phyloP scores from a whole-genome alignment of 2,113 vertebrate genomes.

The Sminthopsis crassicaudata region DNA sequence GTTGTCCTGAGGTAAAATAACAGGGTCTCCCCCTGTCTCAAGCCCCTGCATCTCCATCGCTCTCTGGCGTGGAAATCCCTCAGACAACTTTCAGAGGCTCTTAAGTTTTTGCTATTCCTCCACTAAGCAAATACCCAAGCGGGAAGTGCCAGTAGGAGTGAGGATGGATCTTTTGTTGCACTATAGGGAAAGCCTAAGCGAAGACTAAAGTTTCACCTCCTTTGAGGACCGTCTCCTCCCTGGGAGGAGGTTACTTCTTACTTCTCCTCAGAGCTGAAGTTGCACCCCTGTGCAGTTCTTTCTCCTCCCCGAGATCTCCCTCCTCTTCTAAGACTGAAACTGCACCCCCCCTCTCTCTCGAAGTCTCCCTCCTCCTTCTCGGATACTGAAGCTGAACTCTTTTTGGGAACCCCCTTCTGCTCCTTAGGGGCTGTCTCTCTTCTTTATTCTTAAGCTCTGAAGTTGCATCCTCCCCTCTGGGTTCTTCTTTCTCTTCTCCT shows the following conservation, averaged over 20 bases:
- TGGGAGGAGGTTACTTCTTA: not conserved
- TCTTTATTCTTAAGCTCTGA: not conserved
- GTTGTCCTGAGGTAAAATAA: constrained; percentile 31
- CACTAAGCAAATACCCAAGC: not conserved
- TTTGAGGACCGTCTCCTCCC: not conserved
- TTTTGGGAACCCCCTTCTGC: not conserved
- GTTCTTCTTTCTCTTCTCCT: not conserved
- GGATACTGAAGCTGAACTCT: not conserved
- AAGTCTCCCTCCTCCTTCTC: not conserved
- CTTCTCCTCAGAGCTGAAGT: not conserved
- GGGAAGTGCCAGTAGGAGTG: not conserved
- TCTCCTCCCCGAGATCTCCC: not conserved
- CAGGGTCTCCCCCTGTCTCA: not conserved
- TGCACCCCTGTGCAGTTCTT: constrained; percentile 84
- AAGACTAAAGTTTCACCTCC: not conserved
- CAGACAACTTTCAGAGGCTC: not conserved
- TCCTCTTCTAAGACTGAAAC: not conserved
- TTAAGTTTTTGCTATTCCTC: not conserved
- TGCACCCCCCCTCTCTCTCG: not conserved
- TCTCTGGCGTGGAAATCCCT: not conserved
- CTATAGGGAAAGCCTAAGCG: not conserved
- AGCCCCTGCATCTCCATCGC: constrained; percentile 28
- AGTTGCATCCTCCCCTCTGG: not conserved
- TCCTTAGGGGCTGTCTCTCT: not conserved
- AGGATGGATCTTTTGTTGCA: not conserved